These are phyloP conservation scores for Plusia festucae DNA, from an alignment of 2,888 invertebrate species.

Conservation along the genomic window DNA sequence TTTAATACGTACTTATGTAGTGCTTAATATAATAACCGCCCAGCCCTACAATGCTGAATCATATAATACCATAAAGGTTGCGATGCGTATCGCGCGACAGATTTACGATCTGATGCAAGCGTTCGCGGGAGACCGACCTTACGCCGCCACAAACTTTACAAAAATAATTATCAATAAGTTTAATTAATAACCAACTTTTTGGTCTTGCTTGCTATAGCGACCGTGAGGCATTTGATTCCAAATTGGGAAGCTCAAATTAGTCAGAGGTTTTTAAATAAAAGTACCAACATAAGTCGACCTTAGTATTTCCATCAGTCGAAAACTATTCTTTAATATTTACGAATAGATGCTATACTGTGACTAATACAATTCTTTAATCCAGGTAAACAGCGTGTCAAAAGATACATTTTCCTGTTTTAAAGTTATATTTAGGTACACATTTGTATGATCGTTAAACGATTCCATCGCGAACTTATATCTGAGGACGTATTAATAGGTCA, in stretches of 20 bases:
- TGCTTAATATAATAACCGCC: neutral
- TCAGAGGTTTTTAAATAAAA: neutral
- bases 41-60: constrained; percentile 56
- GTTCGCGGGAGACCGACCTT: constrained; percentile 40
- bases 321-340: too few species aligned
- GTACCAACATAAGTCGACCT: neutral
- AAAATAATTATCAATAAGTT: constrained; percentile 36
- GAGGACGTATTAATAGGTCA: constrained; percentile 4
- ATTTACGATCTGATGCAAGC: constrained; percentile 59
- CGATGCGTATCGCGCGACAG: constrained; percentile 56
- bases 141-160: constrained; percentile 20
- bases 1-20: neutral
- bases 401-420: neutral
- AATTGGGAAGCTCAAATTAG: neutral
- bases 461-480: constrained; percentile 4
- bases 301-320: neutral
- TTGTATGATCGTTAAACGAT: neutral
- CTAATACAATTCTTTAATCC: neutral
- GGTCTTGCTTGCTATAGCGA: neutral
- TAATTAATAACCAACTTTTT: neutral
- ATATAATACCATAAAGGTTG: constrained; percentile 38
- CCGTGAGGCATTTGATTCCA: neutral
- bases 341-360: too few species aligned
- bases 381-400: neutral
- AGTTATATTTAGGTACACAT: constrained; percentile 4